These are phyloP conservation scores for Galaxea fascicularis DNA, from an alignment of 92 coral and sea anemone species.

Conservation along the genomic window DNA sequence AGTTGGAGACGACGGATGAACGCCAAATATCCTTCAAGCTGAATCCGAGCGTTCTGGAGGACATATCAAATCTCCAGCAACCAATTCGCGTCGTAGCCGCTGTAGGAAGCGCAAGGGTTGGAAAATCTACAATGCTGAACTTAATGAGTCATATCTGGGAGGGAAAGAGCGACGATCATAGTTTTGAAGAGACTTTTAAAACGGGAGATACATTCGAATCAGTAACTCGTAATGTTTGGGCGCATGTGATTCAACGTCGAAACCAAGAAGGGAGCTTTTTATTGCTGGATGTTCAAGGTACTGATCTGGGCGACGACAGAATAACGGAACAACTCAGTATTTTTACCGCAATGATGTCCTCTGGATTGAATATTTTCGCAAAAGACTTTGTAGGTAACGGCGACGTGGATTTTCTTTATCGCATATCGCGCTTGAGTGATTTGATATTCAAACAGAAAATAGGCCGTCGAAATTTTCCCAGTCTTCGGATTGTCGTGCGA, in stretches of 20 bases:
- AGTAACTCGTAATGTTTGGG: conserved; percentile 73
- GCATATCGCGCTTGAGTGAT: conserved; percentile 64
- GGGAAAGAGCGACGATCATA: not conserved
- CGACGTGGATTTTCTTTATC: conserved; percentile 51
- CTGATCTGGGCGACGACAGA: conserved; percentile 52
- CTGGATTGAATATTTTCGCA: conserved; percentile 57
- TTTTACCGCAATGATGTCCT: conserved; percentile 72
- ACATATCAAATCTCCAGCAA: conserved; percentile 30
- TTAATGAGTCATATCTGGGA: conserved; percentile 5
- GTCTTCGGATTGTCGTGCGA: conserved; percentile 48
- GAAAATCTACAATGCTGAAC: conserved; percentile 64
- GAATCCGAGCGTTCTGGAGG: conserved; percentile 23
- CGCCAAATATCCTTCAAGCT: conserved; percentile 9
- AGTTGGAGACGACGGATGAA: not conserved
- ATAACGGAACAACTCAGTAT: conserved; percentile 58
- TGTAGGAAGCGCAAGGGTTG: conserved; percentile 68
- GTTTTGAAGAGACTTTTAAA: conserved; percentile 53
- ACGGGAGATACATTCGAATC: conserved; percentile 61
- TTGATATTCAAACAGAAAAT: conserved; percentile 37
- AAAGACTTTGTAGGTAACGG: conserved; percentile 44
- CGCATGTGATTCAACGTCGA: conserved; percentile 31
- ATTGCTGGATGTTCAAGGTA: conserved; percentile 74
- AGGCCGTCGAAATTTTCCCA: conserved; percentile 49
- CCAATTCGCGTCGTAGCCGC: conserved; percentile 60
- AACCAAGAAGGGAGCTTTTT: conserved; percentile 25